These are phyloP conservation scores for Calliopum simillimum DNA, from an alignment of 2,888 invertebrate genomes.

Conservation along the genomic window DNA sequence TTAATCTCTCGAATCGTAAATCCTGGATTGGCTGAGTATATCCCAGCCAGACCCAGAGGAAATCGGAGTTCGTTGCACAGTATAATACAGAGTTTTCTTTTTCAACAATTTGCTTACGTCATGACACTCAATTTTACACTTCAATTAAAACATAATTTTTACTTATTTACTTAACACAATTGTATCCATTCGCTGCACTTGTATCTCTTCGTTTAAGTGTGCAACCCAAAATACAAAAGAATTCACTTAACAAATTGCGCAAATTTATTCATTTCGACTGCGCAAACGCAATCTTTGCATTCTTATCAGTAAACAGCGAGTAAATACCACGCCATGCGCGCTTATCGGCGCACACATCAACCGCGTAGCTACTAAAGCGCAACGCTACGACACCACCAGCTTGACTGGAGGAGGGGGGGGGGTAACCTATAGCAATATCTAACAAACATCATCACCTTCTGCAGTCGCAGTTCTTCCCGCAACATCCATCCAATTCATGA, in stretches of 20 bases:
- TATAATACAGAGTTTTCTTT: too few relatives aligned
- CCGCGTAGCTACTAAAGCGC: slow-evolving; percentile 45
- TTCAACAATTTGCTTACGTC: too few relatives aligned
- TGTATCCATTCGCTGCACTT: too few relatives aligned
- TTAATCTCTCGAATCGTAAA: too few relatives aligned
- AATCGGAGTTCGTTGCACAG: too few relatives aligned
- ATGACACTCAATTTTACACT: neutral
- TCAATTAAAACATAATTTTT: neutral
- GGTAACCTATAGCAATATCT: slow-evolving; percentile 5
- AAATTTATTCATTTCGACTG: slow-evolving; percentile 59
- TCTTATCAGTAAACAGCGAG: slow-evolving; percentile 30
- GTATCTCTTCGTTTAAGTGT: too few relatives aligned
- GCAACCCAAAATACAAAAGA: slow-evolving; percentile 53
- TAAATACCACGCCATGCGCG: slow-evolving; percentile 29
- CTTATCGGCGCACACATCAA: slow-evolving; percentile 56
- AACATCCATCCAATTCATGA: slow-evolving; percentile 42
- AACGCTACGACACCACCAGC: slow-evolving; percentile 24
- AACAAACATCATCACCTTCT: slow-evolving; percentile 55
- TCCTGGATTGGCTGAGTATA: too few relatives aligned
- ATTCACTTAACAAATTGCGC: slow-evolving; percentile 63
- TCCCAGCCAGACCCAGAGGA: too few relatives aligned
- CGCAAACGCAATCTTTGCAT: slow-evolving; percentile 30
- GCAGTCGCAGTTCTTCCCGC: slow-evolving; percentile 42
- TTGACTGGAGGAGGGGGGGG: neutral
- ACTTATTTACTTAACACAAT: neutral